Conservation (phyloP, 2,113 vertebrate species). For the human (Homo sapiens) region DNA sequence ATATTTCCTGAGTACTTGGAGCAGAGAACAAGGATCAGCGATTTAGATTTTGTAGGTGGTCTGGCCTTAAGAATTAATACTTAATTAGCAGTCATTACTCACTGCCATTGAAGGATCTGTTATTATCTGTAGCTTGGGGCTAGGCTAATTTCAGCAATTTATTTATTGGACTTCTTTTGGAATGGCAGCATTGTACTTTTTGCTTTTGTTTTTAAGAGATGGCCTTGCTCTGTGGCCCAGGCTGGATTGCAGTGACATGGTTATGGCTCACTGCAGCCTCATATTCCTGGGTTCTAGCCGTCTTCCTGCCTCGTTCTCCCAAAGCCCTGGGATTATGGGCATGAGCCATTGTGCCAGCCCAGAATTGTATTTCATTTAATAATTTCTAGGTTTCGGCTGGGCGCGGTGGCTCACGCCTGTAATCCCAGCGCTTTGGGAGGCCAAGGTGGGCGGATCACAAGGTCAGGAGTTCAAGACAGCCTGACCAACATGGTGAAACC, state of each 20-base stretch:
- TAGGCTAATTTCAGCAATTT: not conserved
- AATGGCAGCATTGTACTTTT: not conserved
- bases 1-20: not conserved
- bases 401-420: no score
- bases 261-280: no score
- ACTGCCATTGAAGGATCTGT: not conserved
- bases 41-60: not conserved
- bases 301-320: no score
- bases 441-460: no score
- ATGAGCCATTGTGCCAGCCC: no score
- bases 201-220: not conserved
- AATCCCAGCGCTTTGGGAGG: no score
- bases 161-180: not conserved
- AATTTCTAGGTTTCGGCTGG: not conserved
- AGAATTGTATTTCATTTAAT: no score
- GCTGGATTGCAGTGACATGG: no score
- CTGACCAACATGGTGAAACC: no score
- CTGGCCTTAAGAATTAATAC: slow-evolving; percentile 22
- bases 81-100: slow-evolving; percentile 20
- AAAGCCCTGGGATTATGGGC: no score
- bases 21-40: not conserved
- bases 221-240: not conserved
- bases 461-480: no score
- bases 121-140: not conserved
- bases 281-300: no score